Base-by-base conservation (phyloP, 2,113 vertebrate genomes). In the Nanorana parkeri region DNA sequence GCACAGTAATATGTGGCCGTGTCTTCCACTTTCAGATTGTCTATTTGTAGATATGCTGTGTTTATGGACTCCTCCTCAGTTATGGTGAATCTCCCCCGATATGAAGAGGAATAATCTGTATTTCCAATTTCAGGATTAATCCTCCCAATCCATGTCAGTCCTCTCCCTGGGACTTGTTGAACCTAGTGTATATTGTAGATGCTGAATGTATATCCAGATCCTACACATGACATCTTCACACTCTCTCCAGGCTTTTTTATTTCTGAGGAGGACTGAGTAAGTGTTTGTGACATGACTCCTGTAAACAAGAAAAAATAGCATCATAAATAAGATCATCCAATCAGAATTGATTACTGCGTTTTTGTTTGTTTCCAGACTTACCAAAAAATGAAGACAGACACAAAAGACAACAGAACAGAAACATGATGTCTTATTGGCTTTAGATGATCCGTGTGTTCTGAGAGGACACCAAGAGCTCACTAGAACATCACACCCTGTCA, bases 41-140 rank as follows among this genome's bases (percentile, higher is more conserved):
- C 47, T 28, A 56, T 54, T 51, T 73, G 51, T 26, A 73, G 24
- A 54, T 26, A 73, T 6, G 69, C 21, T 17, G 61, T 58, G 24
- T 10, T 80, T 11, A 58, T 58, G 19, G 56, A 13, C 19, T 21
- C 79, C 26, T 85, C 80, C 26, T 58, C 21, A 36, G 67, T 72
- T 7, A 83, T 77, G 10, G n/a, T 55, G 24, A 51, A 71, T 28
- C 68, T 56, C 17, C 67, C 68, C 64, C 64, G 3, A 23, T 52
- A 61, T 32, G 68, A 73, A 1, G 24, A 1, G 7, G 55, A 32
- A 29, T 74, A 78, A 6, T 51, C 15, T 7, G n/a, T n/a, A 17
- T 3, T 15, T 47, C 60, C 88, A 88, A 86, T 84, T 85, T 73
- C 82, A 87, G 85, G 85, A 85, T 86, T 86, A 85, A 84, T 84